A percentile compares a stretch with the other conserved stretches of the same genome.
These are phyloP conservation scores for Ailurus styani DNA, from an alignment of 2,113 vertebrate species.

Conservation along the genomic window DNA sequence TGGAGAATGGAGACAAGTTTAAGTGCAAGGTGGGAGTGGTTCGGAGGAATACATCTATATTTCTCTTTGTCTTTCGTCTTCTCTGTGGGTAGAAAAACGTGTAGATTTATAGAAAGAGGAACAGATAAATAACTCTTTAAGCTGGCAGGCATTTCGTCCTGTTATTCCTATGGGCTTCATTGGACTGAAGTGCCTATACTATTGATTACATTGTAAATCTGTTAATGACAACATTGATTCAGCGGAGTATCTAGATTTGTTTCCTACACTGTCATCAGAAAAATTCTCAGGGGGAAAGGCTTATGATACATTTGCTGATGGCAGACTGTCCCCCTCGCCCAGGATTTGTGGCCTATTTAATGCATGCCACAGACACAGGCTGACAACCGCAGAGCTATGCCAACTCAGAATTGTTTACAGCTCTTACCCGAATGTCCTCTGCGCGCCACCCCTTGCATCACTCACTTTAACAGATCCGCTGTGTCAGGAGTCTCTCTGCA, in stretches of 20 bases:
- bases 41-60: background rate
- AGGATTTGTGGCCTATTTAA: conserved; percentile 58
- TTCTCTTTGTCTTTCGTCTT: background rate
- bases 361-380: conserved; percentile 25
- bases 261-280: background rate
- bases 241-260: background rate
- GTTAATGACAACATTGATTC: background rate
- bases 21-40: conserved; percentile 13
- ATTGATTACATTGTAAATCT: conserved; percentile 51
- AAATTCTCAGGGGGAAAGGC: conserved; percentile 48
- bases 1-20: background rate
- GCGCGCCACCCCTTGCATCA: background rate
- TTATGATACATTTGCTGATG: conserved; percentile 54
- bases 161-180: background rate
- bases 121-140: conserved; percentile 22
- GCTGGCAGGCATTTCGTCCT: background rate
- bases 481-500: background rate
- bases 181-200: background rate
- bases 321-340: conserved; percentile 16
- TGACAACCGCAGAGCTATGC: background rate
- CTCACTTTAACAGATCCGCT: background rate
- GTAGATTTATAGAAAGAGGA: background rate
- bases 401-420: conserved; percentile 36
- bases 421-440: background rate
- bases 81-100: background rate